phyloP scores from a whole-genome alignment of 2,888 invertebrate genomes.

The Drosophila parthenogenetica region DNA sequence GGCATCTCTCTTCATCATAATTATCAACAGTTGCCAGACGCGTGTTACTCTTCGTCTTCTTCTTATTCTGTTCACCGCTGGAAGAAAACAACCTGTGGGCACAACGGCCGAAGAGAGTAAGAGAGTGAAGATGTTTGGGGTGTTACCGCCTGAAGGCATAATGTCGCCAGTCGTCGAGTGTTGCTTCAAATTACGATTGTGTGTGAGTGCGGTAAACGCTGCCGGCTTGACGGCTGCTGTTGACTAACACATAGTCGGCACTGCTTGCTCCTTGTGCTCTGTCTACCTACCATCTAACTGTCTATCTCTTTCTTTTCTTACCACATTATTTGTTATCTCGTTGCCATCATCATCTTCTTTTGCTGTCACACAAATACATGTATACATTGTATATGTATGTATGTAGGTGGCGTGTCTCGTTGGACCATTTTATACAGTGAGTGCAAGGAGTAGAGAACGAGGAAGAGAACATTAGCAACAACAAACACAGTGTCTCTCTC shows the following conservation, averaged over 20 bases:
- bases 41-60: neutral
- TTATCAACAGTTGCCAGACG: slow-evolving; percentile 70
- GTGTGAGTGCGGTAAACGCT: slow-evolving; percentile 21
- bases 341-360: slow-evolving; percentile 26
- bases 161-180: slow-evolving; percentile 51
- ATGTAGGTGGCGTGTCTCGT: slow-evolving; percentile 6
- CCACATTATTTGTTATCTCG: slow-evolving; percentile 14
- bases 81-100: slow-evolving; percentile 39
- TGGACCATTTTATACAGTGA: slow-evolving; percentile 22
- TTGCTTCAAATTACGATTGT: slow-evolving; percentile 59
- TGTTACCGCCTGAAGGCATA: slow-evolving; percentile 32
- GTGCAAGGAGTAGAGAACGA: neutral
- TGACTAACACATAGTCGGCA: slow-evolving; percentile 16
- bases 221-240: slow-evolving; percentile 23
- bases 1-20: slow-evolving; percentile 62
- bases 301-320: slow-evolving; percentile 11
- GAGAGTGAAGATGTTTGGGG: slow-evolving; percentile 6
- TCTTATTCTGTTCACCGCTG: slow-evolving; percentile 9
- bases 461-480: slow-evolving; percentile 39
- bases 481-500: slow-evolving; percentile 13
- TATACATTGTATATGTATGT: too few species aligned
- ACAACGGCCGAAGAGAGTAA: slow-evolving; percentile 2
- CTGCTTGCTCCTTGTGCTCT: too few species aligned
- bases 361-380: slow-evolving; percentile 26
- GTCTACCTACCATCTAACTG: neutral